Evolutionary conservation across 2,888 invertebrate species (phyloP).

Genomic region (Drosophila prolongata): DNA sequence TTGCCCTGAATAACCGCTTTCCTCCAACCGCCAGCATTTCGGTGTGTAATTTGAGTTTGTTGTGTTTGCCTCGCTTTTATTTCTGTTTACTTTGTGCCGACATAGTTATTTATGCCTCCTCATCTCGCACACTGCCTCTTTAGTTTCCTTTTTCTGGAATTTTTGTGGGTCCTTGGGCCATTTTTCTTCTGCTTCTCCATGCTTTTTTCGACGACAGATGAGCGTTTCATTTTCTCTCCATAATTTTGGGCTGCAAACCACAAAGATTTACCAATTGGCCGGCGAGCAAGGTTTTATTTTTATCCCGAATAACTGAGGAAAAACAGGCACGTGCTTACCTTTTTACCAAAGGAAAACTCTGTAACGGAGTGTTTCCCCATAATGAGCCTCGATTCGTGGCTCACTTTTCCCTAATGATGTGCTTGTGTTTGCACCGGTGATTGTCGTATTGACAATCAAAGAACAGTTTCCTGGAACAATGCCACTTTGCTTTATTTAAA

Average conservation of each 20-base stretch:
- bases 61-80: slow-evolving; percentile 30
- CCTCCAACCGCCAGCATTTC: slow-evolving; percentile 8
- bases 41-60: slow-evolving; percentile 62
- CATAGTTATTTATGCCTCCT: slow-evolving; percentile 64
- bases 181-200: slow-evolving; percentile 8
- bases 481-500: slow-evolving; percentile 23
- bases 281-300: slow-evolving; percentile 34
- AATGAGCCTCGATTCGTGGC: slow-evolving; percentile 38
- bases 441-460: slow-evolving; percentile 23
- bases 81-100: slow-evolving; percentile 48
- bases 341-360: neutral
- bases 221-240: slow-evolving; percentile 68
- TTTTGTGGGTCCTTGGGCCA: slow-evolving; percentile 37
- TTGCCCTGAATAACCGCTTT: neutral
- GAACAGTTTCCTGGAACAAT: slow-evolving; percentile 17
- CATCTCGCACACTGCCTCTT: slow-evolving; percentile 23
- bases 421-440: slow-evolving; percentile 27
- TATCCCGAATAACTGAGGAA: slow-evolving; percentile 24
- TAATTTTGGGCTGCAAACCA: slow-evolving; percentile 54
- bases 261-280: slow-evolving; percentile 61
- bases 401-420: slow-evolving; percentile 32
- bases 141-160: slow-evolving; percentile 12
- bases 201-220: slow-evolving; percentile 39
- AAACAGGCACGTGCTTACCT: slow-evolving; percentile 52
- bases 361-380: slow-evolving; percentile 18